Evolutionary conservation across 2,888 invertebrate species (phyloP).

Genomic region (Protonemura montana): DNA sequence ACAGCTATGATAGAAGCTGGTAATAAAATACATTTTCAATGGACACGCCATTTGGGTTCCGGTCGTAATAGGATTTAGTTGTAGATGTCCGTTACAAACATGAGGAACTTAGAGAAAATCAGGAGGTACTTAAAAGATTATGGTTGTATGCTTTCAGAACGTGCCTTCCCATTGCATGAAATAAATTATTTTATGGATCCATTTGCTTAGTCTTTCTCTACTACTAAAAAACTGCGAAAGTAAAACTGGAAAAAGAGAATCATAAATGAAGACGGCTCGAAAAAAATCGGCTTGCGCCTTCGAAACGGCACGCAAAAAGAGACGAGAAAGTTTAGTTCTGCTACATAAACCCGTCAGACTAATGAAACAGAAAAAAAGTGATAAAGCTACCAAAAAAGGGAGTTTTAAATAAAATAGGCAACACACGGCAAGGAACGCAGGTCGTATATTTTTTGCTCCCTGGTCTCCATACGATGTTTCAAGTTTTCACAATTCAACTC

Average conservation of each 20-base stretch:
- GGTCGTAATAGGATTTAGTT: neutral
- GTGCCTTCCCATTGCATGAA: neutral
- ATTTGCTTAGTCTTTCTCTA: neutral
- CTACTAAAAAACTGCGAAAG: neutral
- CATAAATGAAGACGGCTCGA: neutral
- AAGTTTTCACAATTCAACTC: neutral
- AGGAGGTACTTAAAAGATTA: neutral
- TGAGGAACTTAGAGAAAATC: neutral
- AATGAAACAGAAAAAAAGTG: neutral
- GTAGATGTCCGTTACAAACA: neutral
- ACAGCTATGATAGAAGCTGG: neutral
- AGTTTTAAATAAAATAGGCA: constrained; percentile 12
- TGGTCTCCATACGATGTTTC: neutral
- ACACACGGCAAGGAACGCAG: neutral
- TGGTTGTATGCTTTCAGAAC: neutral
- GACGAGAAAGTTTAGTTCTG: neutral
- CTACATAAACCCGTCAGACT: constrained; percentile 7
- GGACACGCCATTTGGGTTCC: neutral
- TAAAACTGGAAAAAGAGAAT: constrained; percentile 9
- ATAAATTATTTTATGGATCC: neutral
- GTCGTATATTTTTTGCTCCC: neutral
- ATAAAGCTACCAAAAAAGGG: neutral
- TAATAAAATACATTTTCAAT: neutral
- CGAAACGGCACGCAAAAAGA: neutral
- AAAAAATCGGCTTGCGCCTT: constrained; percentile 1